phyloP scores from a whole-genome alignment of 2,113 vertebrate genomes.

The Merops nubicus region DNA sequence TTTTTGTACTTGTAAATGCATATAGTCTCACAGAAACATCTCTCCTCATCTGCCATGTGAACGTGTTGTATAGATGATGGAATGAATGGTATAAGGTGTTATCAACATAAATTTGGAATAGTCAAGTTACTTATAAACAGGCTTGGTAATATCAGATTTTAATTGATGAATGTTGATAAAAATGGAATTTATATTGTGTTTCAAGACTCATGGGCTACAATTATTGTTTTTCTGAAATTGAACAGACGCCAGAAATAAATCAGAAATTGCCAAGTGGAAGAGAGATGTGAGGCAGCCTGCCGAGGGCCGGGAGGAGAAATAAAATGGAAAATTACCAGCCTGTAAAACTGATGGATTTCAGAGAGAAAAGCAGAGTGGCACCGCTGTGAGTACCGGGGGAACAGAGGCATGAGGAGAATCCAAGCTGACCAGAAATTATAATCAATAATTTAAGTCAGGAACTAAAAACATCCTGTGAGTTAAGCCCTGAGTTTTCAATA shows the following conservation, averaged over 20 bases:
- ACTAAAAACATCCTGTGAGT: neutral
- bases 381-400: neutral
- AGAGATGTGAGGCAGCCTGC: neutral
- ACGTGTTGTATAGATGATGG: neutral
- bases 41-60: neutral
- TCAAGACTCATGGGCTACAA: neutral
- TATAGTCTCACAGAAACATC: neutral
- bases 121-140: slow-evolving; percentile 13
- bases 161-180: neutral
- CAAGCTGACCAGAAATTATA: neutral
- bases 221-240: neutral
- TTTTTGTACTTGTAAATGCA: neutral
- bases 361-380: neutral
- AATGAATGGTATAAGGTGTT: neutral
- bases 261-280: slow-evolving; percentile 36
- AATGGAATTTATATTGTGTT: slow-evolving; percentile 16
- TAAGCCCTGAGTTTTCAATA: neutral
- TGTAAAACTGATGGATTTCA: neutral
- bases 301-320: neutral
- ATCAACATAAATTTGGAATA: neutral
- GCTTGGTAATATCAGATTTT: neutral
- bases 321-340: slow-evolving; percentile 32
- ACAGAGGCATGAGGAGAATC: neutral
- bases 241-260: slow-evolving; percentile 45
- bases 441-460: neutral